Percentiles rank a stretch among this genome's conserved stretches.
phyloP scores from a whole-genome alignment of 1,140 invertebrate species.

The Euglossa dilemma region DNA sequence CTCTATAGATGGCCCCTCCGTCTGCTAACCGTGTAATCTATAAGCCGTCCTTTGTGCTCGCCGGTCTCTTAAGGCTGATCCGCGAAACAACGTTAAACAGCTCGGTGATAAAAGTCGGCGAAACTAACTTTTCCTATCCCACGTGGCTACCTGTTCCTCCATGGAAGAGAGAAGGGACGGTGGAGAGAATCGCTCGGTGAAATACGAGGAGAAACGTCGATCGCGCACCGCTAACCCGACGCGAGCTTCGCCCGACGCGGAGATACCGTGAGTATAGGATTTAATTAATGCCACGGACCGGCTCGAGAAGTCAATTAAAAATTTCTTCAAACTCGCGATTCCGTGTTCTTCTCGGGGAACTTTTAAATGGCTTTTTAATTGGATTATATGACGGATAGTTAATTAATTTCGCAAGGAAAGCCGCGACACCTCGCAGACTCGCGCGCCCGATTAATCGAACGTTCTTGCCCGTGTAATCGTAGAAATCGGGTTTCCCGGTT shows the following conservation, averaged over 20 bases:
- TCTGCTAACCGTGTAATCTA: neutral
- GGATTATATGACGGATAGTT: slow-evolving; percentile 28
- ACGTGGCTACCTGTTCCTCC: too few relatives aligned
- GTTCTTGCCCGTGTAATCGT: neutral
- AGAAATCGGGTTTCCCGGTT: too few relatives aligned
- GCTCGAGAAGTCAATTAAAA: slow-evolving; percentile 36
- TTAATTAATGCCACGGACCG: slow-evolving; percentile 29
- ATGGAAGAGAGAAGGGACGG: neutral
- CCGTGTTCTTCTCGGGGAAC: neutral
- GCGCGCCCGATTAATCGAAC: slow-evolving; percentile 10
- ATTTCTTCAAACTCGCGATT: slow-evolving; percentile 23
- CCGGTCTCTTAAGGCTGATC: neutral
- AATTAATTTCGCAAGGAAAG: slow-evolving; percentile 18
- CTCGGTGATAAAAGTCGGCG: slow-evolving; percentile 9
- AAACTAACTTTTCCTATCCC: neutral
- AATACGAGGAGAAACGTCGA: neutral
- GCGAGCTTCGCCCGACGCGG: neutral
- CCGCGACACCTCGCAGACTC: neutral
- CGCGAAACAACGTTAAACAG: slow-evolving; percentile 13
- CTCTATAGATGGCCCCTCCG: neutral
- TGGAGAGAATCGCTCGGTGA: too few relatives aligned
- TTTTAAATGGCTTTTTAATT: slow-evolving; percentile 33
- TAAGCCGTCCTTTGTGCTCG: neutral
- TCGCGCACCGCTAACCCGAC: neutral
- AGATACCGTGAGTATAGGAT: neutral